Evolutionary conservation across 2,797 vertebrate species (phyloP).

Genomic region (Hirundo rustica): DNA sequence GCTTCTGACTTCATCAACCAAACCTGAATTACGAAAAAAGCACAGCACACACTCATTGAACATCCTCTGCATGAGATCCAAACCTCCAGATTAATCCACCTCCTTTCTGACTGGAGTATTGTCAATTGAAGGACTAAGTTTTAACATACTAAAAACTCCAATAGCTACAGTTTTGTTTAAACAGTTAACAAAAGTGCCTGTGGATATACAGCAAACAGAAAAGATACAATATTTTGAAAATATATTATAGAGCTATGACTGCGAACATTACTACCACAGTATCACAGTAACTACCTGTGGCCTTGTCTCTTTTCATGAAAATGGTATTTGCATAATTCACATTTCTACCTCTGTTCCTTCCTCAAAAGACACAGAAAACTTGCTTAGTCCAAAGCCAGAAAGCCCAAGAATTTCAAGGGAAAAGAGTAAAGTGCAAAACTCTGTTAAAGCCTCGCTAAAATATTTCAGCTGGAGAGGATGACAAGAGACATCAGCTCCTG

Average conservation of each 20-base stretch:
- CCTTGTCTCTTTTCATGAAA: not conserved
- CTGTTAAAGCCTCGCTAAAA: not conserved
- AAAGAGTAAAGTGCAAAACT: not conserved
- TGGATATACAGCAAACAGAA: not conserved
- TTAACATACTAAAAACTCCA: not conserved
- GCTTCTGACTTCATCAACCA: not conserved
- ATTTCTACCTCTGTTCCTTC: not conserved
- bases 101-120: not conserved
- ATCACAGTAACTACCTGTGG: not conserved
- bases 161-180: not conserved
- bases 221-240: not conserved
- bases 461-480: not conserved
- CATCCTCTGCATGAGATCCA: not conserved
- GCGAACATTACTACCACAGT: not conserved
- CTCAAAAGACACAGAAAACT: not conserved
- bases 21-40: not conserved
- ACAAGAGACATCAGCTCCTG: not conserved
- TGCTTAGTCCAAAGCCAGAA: not conserved
- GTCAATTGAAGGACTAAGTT: not conserved
- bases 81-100: not conserved
- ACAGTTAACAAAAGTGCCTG: not conserved
- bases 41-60: accelerated
- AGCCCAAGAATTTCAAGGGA: not conserved
- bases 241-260: not conserved
- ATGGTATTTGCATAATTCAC: not conserved